Conservation (phyloP, 2,888 invertebrate species). For the Trissolcus brochymenae region DNA sequence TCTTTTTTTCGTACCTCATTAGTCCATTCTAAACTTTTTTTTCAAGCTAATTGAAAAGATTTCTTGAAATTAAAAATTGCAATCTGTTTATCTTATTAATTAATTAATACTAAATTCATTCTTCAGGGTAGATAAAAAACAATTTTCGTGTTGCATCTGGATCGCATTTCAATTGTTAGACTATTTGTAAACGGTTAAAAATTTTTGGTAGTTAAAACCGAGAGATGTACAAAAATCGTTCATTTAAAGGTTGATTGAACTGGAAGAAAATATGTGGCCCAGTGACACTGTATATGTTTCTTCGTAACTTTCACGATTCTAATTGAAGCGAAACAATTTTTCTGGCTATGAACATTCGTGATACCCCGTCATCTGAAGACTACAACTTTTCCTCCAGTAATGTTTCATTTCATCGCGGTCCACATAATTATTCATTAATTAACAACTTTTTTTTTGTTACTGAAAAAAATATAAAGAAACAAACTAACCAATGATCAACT, state of each 20-base stretch:
- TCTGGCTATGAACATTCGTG: slow-evolving; percentile 10
- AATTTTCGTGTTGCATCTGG: background rate
- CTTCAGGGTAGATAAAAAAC: background rate
- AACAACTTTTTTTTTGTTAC: background rate
- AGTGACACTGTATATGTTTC: slow-evolving; percentile 24
- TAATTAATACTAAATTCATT: background rate
- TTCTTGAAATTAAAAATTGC: background rate
- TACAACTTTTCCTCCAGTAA: too few relatives aligned
- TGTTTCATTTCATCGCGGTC: background rate
- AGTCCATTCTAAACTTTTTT: too few relatives aligned
- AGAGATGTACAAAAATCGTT: background rate
- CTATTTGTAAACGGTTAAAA: too few relatives aligned
- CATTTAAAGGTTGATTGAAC: slow-evolving; percentile 29
- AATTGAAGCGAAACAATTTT: slow-evolving; percentile 28
- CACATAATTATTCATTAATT: background rate
- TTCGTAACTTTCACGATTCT: slow-evolving; percentile 38
- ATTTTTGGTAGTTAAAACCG: too few relatives aligned
- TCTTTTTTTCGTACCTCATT: background rate
- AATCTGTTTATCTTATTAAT: background rate
- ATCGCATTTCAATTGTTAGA: too few relatives aligned
- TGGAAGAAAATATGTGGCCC: slow-evolving; percentile 38
- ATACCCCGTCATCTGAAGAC: too few relatives aligned
- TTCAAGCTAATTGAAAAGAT: background rate
- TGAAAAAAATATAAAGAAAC: too few relatives aligned
- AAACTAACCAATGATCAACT: too few relatives aligned